Percentiles rank a stretch among this genome's conserved stretches.
Conservation (phyloP, 2,797 vertebrate species). For the Columba guinea region DNA sequence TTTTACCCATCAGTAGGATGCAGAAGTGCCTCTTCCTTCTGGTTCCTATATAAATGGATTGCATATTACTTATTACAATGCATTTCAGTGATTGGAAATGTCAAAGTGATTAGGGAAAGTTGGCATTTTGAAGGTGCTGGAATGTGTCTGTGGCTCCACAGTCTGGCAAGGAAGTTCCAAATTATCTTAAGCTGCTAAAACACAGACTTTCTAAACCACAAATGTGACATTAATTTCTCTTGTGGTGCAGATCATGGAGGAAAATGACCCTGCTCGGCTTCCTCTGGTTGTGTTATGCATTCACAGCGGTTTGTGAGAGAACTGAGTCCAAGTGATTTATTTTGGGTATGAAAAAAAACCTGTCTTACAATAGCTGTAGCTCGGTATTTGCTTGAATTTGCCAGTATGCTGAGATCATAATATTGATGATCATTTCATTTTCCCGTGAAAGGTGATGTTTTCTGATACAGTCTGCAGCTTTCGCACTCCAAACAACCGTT, state of each 20-base stretch:
- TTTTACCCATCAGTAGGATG: not conserved
- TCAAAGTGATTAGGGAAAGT: constrained; percentile 24
- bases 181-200: constrained; percentile 13
- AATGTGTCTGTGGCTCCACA: not conserved
- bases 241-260: not conserved
- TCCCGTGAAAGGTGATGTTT: not conserved
- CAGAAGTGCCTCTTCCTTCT: not conserved
- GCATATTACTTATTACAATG: not conserved
- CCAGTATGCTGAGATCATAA: not conserved
- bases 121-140: constrained; percentile 3
- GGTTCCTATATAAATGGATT: not conserved
- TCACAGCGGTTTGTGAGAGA: not conserved
- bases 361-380: not conserved
- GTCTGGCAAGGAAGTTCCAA: not conserved
- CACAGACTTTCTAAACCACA: not conserved
- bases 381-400: not conserved
- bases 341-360: not conserved
- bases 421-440: not conserved
- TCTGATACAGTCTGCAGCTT: not conserved
- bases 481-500: not conserved
- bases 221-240: not conserved
- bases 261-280: not conserved
- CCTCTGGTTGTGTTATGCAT: not conserved
- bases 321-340: not conserved
- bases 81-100: constrained; percentile 23